Conservation (phyloP, 2,888 invertebrate genomes). For the Mycalesis mineus region DNA sequence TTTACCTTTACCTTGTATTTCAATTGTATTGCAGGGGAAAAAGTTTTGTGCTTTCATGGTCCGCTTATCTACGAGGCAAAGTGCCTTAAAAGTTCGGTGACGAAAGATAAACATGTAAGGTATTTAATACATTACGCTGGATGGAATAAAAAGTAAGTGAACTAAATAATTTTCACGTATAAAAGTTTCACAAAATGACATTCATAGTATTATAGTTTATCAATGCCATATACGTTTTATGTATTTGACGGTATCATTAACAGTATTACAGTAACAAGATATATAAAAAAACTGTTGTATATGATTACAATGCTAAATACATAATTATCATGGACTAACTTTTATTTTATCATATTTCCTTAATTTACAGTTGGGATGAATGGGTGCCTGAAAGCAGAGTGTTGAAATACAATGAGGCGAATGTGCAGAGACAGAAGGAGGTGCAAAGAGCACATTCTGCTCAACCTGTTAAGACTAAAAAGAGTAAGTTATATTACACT, state of each 20-base stretch:
- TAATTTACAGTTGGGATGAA: constrained; percentile 86
- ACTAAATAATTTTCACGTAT: not conserved
- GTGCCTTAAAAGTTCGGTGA: constrained; percentile 89
- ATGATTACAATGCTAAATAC: no score
- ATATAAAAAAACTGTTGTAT: no score
- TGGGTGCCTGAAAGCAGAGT: constrained; percentile 96
- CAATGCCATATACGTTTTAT: no score
- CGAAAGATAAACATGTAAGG: constrained; percentile 91
- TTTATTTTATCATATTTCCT: no score
- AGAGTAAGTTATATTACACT: constrained; percentile 56
- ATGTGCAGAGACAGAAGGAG: constrained; percentile 92
- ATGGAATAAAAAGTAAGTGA: constrained; percentile 96
- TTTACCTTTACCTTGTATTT: no score
- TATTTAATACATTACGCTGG: constrained; percentile 98
- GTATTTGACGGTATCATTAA: no score
- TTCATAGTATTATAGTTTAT: no score
- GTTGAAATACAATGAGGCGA: constrained; percentile 92
- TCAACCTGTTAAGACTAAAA: constrained; percentile 83
- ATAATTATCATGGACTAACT: not conserved
- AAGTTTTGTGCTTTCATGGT: constrained; percentile 96
- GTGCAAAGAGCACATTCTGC: constrained; percentile 88
- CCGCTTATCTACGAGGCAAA: constrained; percentile 98
- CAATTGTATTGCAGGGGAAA: constrained; percentile 82
- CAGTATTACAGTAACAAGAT: no score
- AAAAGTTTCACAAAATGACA: no score